phyloP scores from a whole-genome alignment of 1,140 invertebrate genomes.

The Drosophila lowei region DNA sequence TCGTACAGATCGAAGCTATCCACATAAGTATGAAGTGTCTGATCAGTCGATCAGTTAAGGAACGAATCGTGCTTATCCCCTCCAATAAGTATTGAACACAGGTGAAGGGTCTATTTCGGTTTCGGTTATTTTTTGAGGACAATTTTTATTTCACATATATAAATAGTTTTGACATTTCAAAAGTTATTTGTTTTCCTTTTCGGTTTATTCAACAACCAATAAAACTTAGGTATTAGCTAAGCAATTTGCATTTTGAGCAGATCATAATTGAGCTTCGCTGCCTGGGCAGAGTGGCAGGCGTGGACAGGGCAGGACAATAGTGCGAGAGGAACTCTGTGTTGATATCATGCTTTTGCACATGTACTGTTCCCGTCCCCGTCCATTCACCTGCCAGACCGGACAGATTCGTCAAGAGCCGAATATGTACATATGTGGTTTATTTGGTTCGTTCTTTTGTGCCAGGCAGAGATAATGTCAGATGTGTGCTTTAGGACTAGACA shows the following conservation, averaged over 20 bases:
- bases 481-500: constrained; percentile 61
- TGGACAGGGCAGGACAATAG: background rate
- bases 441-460: constrained; percentile 27
- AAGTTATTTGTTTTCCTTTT: constrained; percentile 35
- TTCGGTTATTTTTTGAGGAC: constrained; percentile 36
- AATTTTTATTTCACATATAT: constrained; percentile 76
- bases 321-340: constrained; percentile 9
- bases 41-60: too few relatives aligned
- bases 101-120: too few relatives aligned
- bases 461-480: constrained; percentile 28
- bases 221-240: constrained; percentile 58
- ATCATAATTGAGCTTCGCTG: background rate
- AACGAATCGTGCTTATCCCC: too few relatives aligned
- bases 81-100: too few relatives aligned
- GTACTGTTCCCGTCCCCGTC: too few relatives aligned
- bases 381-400: constrained; percentile 4
- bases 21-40: too few relatives aligned
- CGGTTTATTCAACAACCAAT: constrained; percentile 63
- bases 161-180: constrained; percentile 69
- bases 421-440: background rate
- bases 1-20: too few relatives aligned
- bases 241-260: constrained; percentile 50
- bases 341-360: background rate
- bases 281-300: background rate
- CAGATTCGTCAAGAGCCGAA: constrained; percentile 27